These are phyloP conservation scores for Triplophysa yarkandensis DNA, from an alignment of 2,797 vertebrate genomes.

Conservation along the genomic window DNA sequence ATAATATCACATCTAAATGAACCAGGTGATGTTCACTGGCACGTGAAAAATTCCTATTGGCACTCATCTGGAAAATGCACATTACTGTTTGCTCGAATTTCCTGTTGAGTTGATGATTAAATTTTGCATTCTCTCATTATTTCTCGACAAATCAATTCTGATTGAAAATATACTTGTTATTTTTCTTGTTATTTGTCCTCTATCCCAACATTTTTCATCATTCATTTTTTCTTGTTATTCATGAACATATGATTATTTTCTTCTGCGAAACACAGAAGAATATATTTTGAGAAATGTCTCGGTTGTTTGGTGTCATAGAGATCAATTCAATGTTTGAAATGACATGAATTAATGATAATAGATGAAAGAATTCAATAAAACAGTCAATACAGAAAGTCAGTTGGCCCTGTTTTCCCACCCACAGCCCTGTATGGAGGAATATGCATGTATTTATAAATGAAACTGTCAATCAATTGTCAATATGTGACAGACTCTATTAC, in stretches of 20 bases:
- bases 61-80: neutral
- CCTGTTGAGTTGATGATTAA: neutral
- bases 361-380: no score
- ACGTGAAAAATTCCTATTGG: neutral
- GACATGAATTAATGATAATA: no score
- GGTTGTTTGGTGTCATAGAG: no score
- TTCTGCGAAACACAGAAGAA: no score
- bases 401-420: neutral
- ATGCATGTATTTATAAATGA: neutral
- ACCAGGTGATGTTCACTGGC: neutral
- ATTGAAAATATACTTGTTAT: no score
- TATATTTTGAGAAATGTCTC: no score
- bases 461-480: neutral
- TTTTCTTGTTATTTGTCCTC: no score
- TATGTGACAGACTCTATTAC: constrained; percentile 1
- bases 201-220: no score
- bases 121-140: neutral
- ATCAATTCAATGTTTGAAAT: no score
- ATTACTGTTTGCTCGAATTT: neutral
- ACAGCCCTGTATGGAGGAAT: neutral
- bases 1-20: neutral
- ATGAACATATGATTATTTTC: no score
- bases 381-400: neutral
- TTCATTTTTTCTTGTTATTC: no score
- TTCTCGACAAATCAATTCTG: neutral